Evolutionary conservation across 2,888 invertebrate genomes (phyloP).

Genomic region (Unio delphinus): DNA sequence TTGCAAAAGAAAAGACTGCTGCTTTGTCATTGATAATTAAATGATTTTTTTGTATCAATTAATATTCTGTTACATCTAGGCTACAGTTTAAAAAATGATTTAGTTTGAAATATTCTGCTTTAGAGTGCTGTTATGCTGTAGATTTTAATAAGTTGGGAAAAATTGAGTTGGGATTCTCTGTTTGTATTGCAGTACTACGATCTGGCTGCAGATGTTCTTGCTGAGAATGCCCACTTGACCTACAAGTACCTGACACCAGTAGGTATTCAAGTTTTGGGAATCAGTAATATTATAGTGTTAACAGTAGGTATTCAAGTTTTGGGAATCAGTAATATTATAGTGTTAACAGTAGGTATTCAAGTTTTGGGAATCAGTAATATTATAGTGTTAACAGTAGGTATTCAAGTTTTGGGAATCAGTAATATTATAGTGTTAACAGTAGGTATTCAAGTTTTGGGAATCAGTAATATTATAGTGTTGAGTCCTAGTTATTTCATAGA

Average conservation of each 20-base stretch:
- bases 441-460: slow-evolving; percentile 65
- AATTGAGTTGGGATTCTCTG: neutral
- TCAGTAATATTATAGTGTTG: neutral
- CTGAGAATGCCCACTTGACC: slow-evolving; percentile 96
- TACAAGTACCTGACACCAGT: slow-evolving; percentile 93
- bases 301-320: slow-evolving; percentile 75
- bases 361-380: neutral
- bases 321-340: neutral
- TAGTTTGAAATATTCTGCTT: too few relatives aligned
- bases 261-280: slow-evolving; percentile 65
- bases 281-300: neutral
- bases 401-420: neutral
- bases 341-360: slow-evolving; percentile 75
- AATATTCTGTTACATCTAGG: too few relatives aligned
- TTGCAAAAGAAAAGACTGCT: too few relatives aligned
- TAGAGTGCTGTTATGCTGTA: neutral
- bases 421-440: slow-evolving; percentile 73
- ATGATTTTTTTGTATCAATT: too few relatives aligned
- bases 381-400: slow-evolving; percentile 75
- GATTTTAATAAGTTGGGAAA: neutral
- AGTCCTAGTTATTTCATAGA: too few relatives aligned
- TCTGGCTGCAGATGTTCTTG: slow-evolving; percentile 96
- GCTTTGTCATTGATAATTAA: too few relatives aligned
- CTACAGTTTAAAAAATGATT: too few relatives aligned
- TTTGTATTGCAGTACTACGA: slow-evolving; percentile 82